Conservation (phyloP, 2,888 invertebrate species). For the Dascillus cervinus region DNA sequence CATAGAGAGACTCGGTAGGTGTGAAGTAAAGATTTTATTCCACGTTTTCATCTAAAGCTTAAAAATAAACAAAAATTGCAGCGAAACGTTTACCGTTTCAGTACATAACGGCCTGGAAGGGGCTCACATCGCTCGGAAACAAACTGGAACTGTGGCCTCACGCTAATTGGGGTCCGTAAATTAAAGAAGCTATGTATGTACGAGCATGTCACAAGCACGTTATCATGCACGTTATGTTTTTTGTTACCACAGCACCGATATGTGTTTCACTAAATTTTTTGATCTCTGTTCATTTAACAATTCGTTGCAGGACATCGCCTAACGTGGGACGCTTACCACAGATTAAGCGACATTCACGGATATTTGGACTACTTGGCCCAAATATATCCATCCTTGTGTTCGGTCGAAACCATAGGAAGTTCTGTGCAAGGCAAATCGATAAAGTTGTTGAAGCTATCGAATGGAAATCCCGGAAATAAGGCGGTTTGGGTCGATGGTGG, state of each 20-base stretch:
- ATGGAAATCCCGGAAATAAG: slow-evolving; percentile 52
- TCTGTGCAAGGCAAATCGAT: slow-evolving; percentile 67
- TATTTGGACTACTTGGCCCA: slow-evolving; percentile 65
- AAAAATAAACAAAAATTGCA: slow-evolving; percentile 12
- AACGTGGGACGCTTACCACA: slow-evolving; percentile 74
- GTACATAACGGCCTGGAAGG: slow-evolving; percentile 26
- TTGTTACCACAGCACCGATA: too few relatives aligned
- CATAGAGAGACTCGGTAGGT: slow-evolving; percentile 65
- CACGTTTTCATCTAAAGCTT: too few relatives aligned
- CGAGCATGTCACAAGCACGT: neutral
- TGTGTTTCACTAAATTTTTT: neutral
- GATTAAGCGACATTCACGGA: slow-evolving; percentile 58
- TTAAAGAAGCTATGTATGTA: slow-evolving; percentile 1
- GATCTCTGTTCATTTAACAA: neutral
- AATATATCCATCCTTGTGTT: slow-evolving; percentile 65
- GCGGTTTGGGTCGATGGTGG: slow-evolving; percentile 71
- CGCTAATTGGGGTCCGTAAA: slow-evolving; percentile 56
- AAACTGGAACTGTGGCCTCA: slow-evolving; percentile 53
- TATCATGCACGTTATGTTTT: neutral
- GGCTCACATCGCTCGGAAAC: slow-evolving; percentile 43
- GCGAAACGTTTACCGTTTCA: slow-evolving; percentile 21
- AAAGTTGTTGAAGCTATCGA: slow-evolving; percentile 64
- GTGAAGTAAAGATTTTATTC: too few relatives aligned
- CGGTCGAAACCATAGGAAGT: slow-evolving; percentile 64
- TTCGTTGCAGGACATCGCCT: slow-evolving; percentile 46